Evolutionary conservation across 2,113 vertebrate species (phyloP).

Genomic region (Xenopus laevis): DNA sequence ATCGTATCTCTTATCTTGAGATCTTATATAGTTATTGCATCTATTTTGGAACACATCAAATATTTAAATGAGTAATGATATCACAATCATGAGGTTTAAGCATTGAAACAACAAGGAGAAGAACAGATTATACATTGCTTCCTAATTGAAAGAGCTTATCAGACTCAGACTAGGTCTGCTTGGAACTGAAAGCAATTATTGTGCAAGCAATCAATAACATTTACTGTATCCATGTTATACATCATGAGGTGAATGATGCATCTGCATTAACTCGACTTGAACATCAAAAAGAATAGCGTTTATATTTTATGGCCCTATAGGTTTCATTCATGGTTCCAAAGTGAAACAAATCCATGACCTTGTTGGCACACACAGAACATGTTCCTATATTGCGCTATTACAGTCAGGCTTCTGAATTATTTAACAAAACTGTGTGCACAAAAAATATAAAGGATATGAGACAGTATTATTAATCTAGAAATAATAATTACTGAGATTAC

Average conservation of each 20-base stretch:
- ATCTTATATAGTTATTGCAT: too few relatives aligned
- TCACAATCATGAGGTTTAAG: too few relatives aligned
- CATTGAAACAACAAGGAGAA: not conserved
- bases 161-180: not conserved
- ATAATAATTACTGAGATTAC: too few relatives aligned
- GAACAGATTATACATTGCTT: not conserved
- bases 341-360: not conserved
- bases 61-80: too few relatives aligned
- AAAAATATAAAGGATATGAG: too few relatives aligned
- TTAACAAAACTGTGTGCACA: too few relatives aligned
- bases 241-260: not conserved
- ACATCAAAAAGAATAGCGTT: not conserved
- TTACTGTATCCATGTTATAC: constrained; percentile 2
- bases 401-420: too few relatives aligned
- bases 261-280: not conserved
- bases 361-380: not conserved
- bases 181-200: not conserved
- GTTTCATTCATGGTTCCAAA: not conserved
- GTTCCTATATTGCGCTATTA: not conserved
- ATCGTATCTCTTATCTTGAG: too few relatives aligned
- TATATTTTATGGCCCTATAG: not conserved
- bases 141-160: not conserved
- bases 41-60: too few relatives aligned
- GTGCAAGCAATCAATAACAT: constrained; percentile 1
- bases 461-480: too few relatives aligned